Evolutionary conservation across 2,797 vertebrate species (phyloP).

Genomic region (Telmatherina bonti): DNA sequence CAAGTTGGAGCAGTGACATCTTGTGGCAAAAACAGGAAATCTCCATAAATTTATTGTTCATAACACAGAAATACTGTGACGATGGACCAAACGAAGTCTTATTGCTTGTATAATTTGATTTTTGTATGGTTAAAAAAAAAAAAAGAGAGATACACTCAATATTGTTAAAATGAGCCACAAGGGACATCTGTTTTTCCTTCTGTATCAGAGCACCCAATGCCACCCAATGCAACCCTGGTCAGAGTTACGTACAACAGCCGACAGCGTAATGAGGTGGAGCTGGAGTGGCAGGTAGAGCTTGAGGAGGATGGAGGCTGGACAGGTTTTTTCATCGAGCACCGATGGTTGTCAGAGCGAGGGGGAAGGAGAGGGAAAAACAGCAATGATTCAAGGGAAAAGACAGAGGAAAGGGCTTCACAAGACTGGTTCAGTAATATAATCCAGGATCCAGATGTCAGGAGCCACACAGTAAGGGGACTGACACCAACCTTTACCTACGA

Average conservation of each 20-base stretch:
- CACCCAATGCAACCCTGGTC: slow-evolving; percentile 90
- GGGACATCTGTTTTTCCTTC: slow-evolving; percentile 2
- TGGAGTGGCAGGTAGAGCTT: slow-evolving; percentile 85
- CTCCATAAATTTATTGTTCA: no score
- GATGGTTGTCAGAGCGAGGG: slow-evolving; percentile 52
- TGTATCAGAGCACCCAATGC: slow-evolving; percentile 86
- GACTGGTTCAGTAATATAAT: slow-evolving; percentile 84
- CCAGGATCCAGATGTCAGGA: slow-evolving; percentile 82
- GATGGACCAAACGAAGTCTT: no score
- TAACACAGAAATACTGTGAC: no score
- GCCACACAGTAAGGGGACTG: slow-evolving; percentile 81
- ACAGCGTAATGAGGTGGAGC: slow-evolving; percentile 86
- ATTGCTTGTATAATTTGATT: no score
- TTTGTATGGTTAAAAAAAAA: no score
- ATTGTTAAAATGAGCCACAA: no score
- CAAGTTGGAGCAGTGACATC: no score
- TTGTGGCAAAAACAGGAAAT: no score
- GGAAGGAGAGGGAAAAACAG: slow-evolving; percentile 24
- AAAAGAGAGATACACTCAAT: no score
- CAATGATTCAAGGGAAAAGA: slow-evolving; percentile 40
- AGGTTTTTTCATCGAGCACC: slow-evolving; percentile 88
- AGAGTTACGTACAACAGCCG: slow-evolving; percentile 84
- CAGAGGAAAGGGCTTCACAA: slow-evolving; percentile 17
- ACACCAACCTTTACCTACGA: slow-evolving; percentile 85
- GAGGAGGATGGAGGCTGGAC: slow-evolving; percentile 79